These are phyloP conservation scores for Thaumetopoea pityocampa DNA, from an alignment of 1,140 invertebrate genomes.

Conservation along the genomic window DNA sequence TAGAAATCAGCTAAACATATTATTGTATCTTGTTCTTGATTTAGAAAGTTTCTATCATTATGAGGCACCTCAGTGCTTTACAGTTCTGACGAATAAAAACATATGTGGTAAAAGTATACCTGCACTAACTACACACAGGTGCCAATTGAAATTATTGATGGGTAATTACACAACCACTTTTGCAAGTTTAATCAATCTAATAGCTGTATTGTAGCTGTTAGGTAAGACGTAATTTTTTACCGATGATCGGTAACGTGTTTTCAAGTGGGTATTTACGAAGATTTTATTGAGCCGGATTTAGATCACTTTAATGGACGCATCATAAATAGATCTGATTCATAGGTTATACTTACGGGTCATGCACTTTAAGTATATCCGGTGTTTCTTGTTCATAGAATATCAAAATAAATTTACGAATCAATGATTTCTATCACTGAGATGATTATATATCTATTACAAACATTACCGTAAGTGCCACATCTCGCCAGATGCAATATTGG, in stretches of 20 bases:
- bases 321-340: constrained; percentile 21
- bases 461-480: constrained; percentile 18
- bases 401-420: not conserved
- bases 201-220: constrained; percentile 1
- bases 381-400: not conserved
- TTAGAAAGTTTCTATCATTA: constrained; percentile 16
- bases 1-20: too few species aligned
- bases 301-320: constrained; percentile 10
- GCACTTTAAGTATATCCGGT: constrained; percentile 7
- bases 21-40: constrained; percentile 1
- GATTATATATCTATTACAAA: constrained; percentile 34
- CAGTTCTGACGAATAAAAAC: too few species aligned
- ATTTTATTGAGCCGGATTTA: constrained; percentile 11
- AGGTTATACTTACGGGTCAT: constrained; percentile 21
- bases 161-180: constrained; percentile 2
- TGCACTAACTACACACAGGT: constrained; percentile 3
- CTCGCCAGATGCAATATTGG: constrained; percentile 21
- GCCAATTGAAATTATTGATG: constrained; percentile 9
- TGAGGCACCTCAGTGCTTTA: constrained; percentile 11
- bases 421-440: constrained; percentile 15
- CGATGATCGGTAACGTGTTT: constrained; percentile 10
- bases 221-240: constrained; percentile 5
- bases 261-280: constrained; percentile 22
- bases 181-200: constrained; percentile 7
- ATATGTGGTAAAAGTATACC: too few species aligned